phyloP scores from a whole-genome alignment of 2,888 invertebrate species.

The Leptinotarsa peninsularis region DNA sequence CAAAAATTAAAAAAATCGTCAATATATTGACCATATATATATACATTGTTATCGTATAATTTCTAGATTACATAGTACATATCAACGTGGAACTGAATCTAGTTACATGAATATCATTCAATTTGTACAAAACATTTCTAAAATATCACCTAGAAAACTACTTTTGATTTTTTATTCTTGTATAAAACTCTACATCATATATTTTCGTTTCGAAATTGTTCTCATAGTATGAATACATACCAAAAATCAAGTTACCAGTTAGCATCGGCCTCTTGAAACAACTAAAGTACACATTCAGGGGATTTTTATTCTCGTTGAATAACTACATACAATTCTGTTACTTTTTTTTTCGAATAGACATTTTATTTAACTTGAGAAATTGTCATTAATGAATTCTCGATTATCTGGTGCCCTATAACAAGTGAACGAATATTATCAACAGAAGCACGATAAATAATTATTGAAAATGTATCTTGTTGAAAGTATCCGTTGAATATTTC shows the following conservation, averaged over 20 bases:
- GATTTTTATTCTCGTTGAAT: conserved; percentile 1
- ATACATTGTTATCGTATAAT: conserved; percentile 60
- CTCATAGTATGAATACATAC: conserved; percentile 16
- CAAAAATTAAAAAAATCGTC: conserved; percentile 51
- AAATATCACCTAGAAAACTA: conserved; percentile 67
- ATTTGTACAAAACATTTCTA: conserved; percentile 66
- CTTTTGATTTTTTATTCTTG: conserved; percentile 65
- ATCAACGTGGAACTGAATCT: conserved; percentile 62
- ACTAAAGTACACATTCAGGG: conserved; percentile 10
- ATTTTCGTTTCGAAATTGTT: conserved; percentile 42
- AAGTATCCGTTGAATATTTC: not conserved
- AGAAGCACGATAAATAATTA: conserved; percentile 22
- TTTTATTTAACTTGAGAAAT: conserved; percentile 3
- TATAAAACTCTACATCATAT: conserved; percentile 65
- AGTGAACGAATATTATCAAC: conserved; percentile 58
- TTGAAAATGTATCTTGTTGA: conserved; percentile 2
- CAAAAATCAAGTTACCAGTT: not conserved
- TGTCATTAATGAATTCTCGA: conserved; percentile 42
- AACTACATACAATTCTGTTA: conserved; percentile 13
- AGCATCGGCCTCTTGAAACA: not conserved
- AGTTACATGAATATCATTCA: conserved; percentile 57
- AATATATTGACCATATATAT: conserved; percentile 63
- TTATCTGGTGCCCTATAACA: conserved; percentile 57
- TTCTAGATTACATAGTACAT: conserved; percentile 65
- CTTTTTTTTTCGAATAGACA: conserved; percentile 1